These are phyloP conservation scores for Priocnemis perturbator DNA, from an alignment of 2,888 invertebrate genomes.

Conservation along the genomic window DNA sequence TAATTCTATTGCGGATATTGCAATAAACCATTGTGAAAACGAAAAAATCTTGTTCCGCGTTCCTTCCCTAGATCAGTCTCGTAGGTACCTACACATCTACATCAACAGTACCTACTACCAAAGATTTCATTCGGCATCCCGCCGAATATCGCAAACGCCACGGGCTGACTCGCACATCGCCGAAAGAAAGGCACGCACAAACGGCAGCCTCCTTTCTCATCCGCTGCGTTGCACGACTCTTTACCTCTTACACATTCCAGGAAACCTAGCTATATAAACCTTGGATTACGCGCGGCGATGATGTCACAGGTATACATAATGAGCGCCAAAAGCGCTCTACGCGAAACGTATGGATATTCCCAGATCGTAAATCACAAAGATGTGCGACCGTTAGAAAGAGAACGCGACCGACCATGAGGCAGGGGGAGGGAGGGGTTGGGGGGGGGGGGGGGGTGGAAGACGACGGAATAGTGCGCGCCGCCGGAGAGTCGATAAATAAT, in stretches of 20 bases:
- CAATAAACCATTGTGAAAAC: conserved; percentile 45
- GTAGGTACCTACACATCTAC: background rate
- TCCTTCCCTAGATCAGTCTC: background rate
- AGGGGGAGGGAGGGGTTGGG: background rate
- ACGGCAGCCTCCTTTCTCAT: no score
- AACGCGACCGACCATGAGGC: conserved; percentile 11
- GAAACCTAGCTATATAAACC: no score
- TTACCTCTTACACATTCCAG: no score
- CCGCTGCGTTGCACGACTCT: no score
- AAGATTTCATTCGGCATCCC: no score
- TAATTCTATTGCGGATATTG: conserved; percentile 50
- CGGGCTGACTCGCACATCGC: no score
- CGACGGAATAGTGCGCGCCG: conserved; percentile 7
- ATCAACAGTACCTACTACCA: no score
- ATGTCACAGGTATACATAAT: conserved; percentile 31
- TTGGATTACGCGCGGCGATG: conserved; percentile 12
- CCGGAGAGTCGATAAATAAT: conserved; percentile 58
- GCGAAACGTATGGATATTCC: conserved; percentile 39
- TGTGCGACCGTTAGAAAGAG: conserved; percentile 6
- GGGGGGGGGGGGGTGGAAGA: conserved; percentile 11
- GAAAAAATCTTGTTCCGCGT: background rate
- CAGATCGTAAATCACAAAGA: conserved; percentile 39
- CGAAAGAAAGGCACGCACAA: no score
- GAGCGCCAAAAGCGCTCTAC: conserved; percentile 9
- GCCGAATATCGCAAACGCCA: no score